Evolutionary conservation across 2,888 invertebrate species (phyloP), one percentile per base, ranked within the genome.

Genomic region (Heliconius hortense): DNA sequence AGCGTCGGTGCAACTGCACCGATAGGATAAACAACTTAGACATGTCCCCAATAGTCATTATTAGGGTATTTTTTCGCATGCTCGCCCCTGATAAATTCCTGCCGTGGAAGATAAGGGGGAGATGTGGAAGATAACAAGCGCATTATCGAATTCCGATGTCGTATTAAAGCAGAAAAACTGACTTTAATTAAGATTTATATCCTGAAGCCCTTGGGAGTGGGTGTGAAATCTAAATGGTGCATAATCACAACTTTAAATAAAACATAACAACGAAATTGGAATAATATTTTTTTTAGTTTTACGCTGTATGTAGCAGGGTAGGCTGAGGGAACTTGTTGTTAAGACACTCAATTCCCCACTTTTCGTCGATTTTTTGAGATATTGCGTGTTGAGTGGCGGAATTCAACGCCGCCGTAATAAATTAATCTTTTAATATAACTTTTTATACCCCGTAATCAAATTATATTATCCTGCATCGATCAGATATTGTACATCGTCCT

Each of bases 71-170:
- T 92, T 92, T 92, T 89, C 91, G 89, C 87, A 87, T 89, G 88
- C 87, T 83, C 85, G 88, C 86, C 92, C 91, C 84, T 83, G 87
- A 90, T 89, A 89, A 89, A 92, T 92, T 90, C 90, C 83, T 82
- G 81, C 80, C 78, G 79, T 83, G 66, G 62, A 72, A 74, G 78
- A 77, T 77, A 78, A 72, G 77, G 79, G 90, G 89, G 90, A 88
- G 91, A 91, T 89, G 80, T 84, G 82, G 86, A 79, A 91, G 93
- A 93, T 93, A 93, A 91, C 90, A 88, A 87, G 85, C 84, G 85
- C 91, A 92, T 93, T 93, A 93, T 92, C 92, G 92, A 92, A 92
- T 93, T 89, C 92, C 93, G 86, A 89, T 88, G 87, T 88, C 86
- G 90, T 89, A 92, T 91, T 91, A 90, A 90, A 91, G 84, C 89